Evolutionary conservation across 2,888 invertebrate genomes (phyloP), one percentile per base, ranked within the genome.

Genomic region (Drosophila phalerata): DNA sequence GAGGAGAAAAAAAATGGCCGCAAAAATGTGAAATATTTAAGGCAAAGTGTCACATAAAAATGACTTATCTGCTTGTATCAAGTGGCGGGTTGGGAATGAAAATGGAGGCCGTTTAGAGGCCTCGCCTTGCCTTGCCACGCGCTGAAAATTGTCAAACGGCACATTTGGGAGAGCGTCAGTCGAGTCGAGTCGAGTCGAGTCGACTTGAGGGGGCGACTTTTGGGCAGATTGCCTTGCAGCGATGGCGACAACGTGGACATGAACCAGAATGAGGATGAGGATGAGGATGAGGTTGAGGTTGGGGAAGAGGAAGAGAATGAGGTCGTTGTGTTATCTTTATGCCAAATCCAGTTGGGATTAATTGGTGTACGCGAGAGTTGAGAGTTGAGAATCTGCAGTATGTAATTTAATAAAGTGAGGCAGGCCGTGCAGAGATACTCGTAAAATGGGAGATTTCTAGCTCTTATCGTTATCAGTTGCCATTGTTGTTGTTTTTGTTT

Each of bases 11-110:
- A 71, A 81, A 89, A 82, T 81, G 78, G 79, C 85, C 85, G 73
- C 81, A 88, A 73, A 80, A 91, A 89, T 83, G 90, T 80, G 87
- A 91, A 90, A 90, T 91, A 86, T 87, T 90, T 90, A 84, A 89
- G 85, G 85, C 88, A 88, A 88, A 91, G 90, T 91, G 90, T 91
- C 90, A 90, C 91, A 91, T 91, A 91, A 91, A 91, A 91, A 90
- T 91, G 90, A 91, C 91, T 91, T 91, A 91, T 91, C 91, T 91
- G 77, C 83, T 76, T 84, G 84, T 85, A 88, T 88, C 84, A 89
- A 89, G 87, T 88, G 88, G 80, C 77, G 75, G 79, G 81, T 78
- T 78, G 80, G 85, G 83, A 62, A 68, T 77, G 74, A 49, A 60
- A 64, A 56, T 53, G 70, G 70, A 56, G 49, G 65, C 67, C 74